These are phyloP conservation scores for Trimorus sp. DNA, from an alignment of 2,888 invertebrate species.

Conservation along the genomic window DNA sequence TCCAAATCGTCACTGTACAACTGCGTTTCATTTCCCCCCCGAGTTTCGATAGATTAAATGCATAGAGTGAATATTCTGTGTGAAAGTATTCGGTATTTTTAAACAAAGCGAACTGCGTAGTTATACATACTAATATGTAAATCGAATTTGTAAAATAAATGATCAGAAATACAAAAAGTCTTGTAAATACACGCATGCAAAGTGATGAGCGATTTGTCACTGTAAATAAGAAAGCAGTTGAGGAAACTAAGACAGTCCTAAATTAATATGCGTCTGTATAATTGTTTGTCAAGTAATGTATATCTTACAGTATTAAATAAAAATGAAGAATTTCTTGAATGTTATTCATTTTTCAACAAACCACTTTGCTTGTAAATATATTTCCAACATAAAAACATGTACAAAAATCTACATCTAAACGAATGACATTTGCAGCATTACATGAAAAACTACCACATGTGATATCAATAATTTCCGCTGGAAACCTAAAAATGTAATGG, in stretches of 20 bases:
- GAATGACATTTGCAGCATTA: no score
- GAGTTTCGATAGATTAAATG: constrained; percentile 6
- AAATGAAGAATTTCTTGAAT: constrained; percentile 45
- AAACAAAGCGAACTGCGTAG: constrained; percentile 29
- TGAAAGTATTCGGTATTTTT: constrained; percentile 56
- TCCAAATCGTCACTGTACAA: neutral
- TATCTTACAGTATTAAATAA: constrained; percentile 79
- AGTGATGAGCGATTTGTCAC: constrained; percentile 68
- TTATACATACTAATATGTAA: constrained; percentile 51
- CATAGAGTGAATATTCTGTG: constrained; percentile 38
- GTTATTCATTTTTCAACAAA: constrained; percentile 23
- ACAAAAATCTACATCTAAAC: no score
- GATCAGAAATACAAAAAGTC: constrained; percentile 10
- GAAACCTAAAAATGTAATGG: constrained; percentile 37
- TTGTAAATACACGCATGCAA: constrained; percentile 53
- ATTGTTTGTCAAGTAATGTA: constrained; percentile 81
- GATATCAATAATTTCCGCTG: constrained; percentile 42
- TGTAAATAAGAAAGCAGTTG: constrained; percentile 72
- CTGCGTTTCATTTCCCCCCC: neutral
- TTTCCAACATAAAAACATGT: no score
- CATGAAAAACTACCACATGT: neutral
- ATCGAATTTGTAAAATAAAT: constrained; percentile 53
- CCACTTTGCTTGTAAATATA: neutral
- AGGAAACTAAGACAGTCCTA: constrained; percentile 69
- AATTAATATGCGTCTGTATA: constrained; percentile 80